Percentiles rank a stretch among this genome's conserved stretches.
phyloP scores from a whole-genome alignment of 2,888 invertebrate species.

The Spisula solida region DNA sequence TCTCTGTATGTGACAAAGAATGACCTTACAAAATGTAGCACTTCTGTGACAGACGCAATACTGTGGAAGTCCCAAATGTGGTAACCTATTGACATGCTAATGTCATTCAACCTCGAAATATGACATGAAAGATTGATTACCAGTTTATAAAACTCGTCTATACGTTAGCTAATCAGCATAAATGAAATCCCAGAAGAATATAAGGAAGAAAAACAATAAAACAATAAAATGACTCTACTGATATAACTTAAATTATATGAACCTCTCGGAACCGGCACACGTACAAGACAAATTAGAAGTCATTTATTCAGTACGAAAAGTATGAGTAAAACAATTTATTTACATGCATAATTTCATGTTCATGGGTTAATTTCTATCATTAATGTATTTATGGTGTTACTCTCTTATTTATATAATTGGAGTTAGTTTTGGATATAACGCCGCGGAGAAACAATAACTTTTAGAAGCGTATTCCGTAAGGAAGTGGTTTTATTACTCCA shows the following conservation, averaged over 20 bases:
- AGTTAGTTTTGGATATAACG: not conserved
- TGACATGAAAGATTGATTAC: slow-evolving; percentile 38
- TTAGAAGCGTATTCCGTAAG: no score
- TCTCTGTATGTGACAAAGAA: not conserved
- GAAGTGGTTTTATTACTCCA: no score
- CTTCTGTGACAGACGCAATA: not conserved
- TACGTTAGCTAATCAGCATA: not conserved
- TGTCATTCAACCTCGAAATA: slow-evolving; percentile 7
- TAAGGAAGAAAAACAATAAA: slow-evolving; percentile 2
- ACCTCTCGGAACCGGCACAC: not conserved
- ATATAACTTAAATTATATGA: not conserved
- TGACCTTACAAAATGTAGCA: not conserved
- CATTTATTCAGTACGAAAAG: not conserved
- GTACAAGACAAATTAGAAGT: not conserved
- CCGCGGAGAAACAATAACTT: no score
- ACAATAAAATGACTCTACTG: not conserved
- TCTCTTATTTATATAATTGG: not conserved
- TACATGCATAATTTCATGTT: not conserved
- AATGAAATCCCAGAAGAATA: not conserved
- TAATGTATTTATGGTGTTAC: not conserved
- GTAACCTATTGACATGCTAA: not conserved
- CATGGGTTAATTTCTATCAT: no score
- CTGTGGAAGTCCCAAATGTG: not conserved
- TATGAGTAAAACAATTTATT: not conserved
- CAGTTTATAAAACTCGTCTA: slow-evolving; percentile 22